Evolutionary conservation across 1,140 invertebrate species (phyloP).

Genomic region (Meloidogyne floridensis): DNA sequence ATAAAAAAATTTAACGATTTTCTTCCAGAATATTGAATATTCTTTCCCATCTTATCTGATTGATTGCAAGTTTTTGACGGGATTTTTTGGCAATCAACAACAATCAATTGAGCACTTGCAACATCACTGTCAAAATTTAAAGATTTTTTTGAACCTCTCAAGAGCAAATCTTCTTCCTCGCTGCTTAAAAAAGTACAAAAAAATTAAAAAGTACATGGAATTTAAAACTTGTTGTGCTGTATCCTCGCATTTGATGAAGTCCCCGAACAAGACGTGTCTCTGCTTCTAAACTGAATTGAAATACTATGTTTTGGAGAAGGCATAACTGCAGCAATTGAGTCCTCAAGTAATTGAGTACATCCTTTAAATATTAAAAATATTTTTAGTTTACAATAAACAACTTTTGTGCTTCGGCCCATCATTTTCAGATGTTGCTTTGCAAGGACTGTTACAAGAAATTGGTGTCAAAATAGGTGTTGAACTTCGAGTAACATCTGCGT

Average conservation of each 20-base stretch:
- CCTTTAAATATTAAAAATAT: conserved; percentile 26
- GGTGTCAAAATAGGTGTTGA: conserved; percentile 18
- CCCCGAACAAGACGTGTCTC: neutral
- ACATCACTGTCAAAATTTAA: neutral
- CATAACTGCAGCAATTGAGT: conserved; percentile 34
- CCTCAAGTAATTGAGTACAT: conserved; percentile 21
- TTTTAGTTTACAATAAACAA: neutral
- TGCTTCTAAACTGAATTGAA: neutral
- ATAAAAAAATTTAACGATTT: neutral
- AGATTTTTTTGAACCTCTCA: neutral
- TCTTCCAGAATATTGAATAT: neutral
- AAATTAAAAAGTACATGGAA: neutral
- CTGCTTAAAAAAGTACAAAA: neutral
- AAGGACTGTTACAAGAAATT: conserved; percentile 26
- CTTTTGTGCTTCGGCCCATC: neutral
- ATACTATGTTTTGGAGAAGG: conserved; percentile 12
- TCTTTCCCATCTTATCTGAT: neutral
- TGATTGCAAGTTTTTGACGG: neutral
- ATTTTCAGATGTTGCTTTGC: neutral
- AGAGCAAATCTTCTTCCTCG: neutral
- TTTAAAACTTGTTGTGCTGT: neutral
- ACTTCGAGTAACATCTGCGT: conserved; percentile 5
- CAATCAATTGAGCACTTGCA: conserved; percentile 11
- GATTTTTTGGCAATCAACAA: conserved; percentile 6
- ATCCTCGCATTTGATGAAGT: neutral